Conservation (phyloP, 2,888 invertebrate genomes). For the Serrognathus titanus region DNA sequence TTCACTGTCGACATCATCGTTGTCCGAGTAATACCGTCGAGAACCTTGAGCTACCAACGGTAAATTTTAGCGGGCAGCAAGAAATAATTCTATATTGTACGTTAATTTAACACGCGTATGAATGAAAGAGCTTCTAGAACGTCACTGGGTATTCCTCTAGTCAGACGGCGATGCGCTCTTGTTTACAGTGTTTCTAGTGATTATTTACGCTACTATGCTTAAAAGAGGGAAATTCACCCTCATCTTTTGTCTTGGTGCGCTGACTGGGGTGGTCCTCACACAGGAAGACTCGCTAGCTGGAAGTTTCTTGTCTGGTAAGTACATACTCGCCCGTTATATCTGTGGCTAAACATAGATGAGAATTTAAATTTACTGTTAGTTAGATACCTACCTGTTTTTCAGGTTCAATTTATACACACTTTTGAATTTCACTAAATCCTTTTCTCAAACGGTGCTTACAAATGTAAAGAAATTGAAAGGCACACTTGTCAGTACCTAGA, state of each 20-base stretch:
- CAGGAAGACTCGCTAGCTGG: conserved; percentile 79
- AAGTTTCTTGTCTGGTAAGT: conserved; percentile 76
- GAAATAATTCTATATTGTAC: conserved; percentile 43
- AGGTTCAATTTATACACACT: no score
- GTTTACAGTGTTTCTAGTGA: conserved; percentile 38
- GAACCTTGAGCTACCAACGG: conserved; percentile 43
- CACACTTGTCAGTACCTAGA: no score
- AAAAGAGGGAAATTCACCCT: conserved; percentile 26
- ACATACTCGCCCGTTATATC: neutral
- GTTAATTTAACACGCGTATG: conserved; percentile 42
- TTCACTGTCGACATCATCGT: conserved; percentile 35
- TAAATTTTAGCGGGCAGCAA: conserved; percentile 40
- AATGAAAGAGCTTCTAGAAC: conserved; percentile 39
- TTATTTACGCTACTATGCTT: conserved; percentile 22
- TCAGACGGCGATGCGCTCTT: conserved; percentile 31
- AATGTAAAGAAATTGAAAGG: no score
- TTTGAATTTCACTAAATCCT: no score
- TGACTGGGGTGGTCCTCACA: conserved; percentile 37
- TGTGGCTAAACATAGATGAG: no score
- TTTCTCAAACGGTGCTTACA: no score
- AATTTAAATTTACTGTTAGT: no score
- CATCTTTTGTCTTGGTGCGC: conserved; percentile 34
- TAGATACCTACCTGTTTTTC: no score
- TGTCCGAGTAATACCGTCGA: conserved; percentile 33
- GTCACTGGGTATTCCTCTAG: conserved; percentile 26